Conservation (phyloP, 2,888 invertebrate species). For the Drosophila phalerata region DNA sequence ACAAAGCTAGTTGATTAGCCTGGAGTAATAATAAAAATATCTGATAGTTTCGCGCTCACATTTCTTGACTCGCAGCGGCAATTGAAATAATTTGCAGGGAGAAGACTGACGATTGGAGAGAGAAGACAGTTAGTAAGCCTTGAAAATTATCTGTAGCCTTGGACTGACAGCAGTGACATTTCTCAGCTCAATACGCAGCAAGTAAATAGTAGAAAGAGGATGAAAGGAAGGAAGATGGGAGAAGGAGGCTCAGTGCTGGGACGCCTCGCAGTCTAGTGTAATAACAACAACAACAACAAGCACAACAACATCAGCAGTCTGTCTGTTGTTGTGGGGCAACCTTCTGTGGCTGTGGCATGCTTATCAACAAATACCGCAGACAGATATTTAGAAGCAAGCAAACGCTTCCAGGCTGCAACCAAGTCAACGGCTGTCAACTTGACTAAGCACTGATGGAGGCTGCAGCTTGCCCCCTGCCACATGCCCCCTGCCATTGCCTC, state of each 20-base stretch:
- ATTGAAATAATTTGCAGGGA: constrained; percentile 58
- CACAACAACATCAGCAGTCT: constrained; percentile 38
- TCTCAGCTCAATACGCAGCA: constrained; percentile 18
- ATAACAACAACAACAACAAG: constrained; percentile 51
- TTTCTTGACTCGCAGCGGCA: constrained; percentile 14
- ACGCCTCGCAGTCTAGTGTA: constrained; percentile 78
- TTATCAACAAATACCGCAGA: constrained; percentile 81
- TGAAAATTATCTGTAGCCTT: constrained; percentile 22
- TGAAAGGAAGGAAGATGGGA: neutral
- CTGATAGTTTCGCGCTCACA: constrained; percentile 15
- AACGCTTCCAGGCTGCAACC: constrained; percentile 43
- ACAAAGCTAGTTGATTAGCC: constrained; percentile 53
- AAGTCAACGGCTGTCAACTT: constrained; percentile 61
- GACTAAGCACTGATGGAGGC: constrained; percentile 55
- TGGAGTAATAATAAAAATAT: constrained; percentile 56
- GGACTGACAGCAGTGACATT: constrained; percentile 54
- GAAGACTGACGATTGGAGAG: neutral
- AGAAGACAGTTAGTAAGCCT: constrained; percentile 22
- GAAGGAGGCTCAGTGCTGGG: constrained; percentile 37
- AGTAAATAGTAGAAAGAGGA: too few relatives aligned
- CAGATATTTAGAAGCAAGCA: constrained; percentile 74
- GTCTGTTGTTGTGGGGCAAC: constrained; percentile 54
- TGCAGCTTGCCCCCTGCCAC: neutral
- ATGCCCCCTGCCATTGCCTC: neutral
- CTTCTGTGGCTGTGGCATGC: constrained; percentile 45